These are phyloP conservation scores for Natrix natrix DNA, from an alignment of 2,797 vertebrate genomes.

Conservation along the genomic window DNA sequence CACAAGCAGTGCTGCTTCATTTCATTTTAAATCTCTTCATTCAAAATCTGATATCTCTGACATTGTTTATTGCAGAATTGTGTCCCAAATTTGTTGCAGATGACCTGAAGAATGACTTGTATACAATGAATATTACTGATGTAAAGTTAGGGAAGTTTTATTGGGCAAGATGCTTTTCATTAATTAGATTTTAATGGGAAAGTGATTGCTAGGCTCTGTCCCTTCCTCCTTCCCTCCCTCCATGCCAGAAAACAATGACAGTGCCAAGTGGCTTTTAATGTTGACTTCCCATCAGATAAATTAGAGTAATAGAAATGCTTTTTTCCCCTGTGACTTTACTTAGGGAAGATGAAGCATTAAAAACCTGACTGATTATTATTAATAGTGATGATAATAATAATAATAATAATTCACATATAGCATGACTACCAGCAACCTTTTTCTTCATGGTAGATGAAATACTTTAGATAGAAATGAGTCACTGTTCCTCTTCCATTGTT, in stretches of 20 bases:
- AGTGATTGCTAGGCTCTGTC: neutral
- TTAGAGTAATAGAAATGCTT: neutral
- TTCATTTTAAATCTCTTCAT: neutral
- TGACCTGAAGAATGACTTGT: neutral
- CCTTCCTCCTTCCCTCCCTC: neutral
- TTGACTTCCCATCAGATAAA: neutral
- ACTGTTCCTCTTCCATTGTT: neutral
- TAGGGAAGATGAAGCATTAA: neutral
- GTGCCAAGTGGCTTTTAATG: neutral
- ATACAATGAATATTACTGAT: neutral
- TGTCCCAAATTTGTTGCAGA: neutral
- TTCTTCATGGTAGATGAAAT: neutral
- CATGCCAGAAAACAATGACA: neutral
- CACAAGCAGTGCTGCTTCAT: neutral
- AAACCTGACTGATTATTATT: neutral
- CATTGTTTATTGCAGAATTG: neutral
- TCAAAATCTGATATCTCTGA: neutral
- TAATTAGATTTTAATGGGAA: neutral
- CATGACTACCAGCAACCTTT: neutral
- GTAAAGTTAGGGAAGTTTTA: neutral
- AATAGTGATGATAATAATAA: neutral
- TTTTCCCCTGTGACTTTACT: neutral
- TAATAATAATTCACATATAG: neutral
- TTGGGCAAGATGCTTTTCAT: neutral
- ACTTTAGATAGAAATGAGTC: neutral